phyloP scores from a whole-genome alignment of 1,140 invertebrate species.

The Penaeus indicus region DNA sequence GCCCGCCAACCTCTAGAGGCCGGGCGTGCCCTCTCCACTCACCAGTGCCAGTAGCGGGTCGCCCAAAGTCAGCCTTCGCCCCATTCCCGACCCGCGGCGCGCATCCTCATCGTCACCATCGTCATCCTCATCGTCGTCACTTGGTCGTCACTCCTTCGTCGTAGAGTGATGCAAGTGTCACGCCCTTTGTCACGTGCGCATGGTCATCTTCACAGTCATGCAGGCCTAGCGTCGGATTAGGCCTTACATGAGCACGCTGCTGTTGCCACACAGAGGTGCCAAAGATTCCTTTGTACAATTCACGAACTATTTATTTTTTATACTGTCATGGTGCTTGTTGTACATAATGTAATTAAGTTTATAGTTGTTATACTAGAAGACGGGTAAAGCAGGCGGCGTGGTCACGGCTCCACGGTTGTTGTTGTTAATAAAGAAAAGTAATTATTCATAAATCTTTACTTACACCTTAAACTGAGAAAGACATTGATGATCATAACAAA shows the following conservation, averaged over 20 bases:
- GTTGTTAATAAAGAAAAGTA: conserved; percentile 37
- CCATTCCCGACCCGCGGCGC: conserved; percentile 16
- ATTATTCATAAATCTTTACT: background rate
- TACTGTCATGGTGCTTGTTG: conserved; percentile 48
- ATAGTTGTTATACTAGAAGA: conserved; percentile 48
- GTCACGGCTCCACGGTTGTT: background rate
- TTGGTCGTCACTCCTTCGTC: background rate
- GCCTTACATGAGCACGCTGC: conserved; percentile 37
- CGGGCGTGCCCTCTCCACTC: background rate
- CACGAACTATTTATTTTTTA: conserved; percentile 42
- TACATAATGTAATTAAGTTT: conserved; percentile 44
- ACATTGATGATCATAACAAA: too few relatives aligned
- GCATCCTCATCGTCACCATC: background rate
- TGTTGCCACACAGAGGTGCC: conserved; percentile 41
- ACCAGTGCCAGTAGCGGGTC: conserved; percentile 8
- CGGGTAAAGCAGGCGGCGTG: conserved; percentile 44
- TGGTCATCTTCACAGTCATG: conserved; percentile 18
- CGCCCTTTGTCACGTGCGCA: too few relatives aligned
- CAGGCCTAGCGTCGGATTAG: conserved; percentile 43
- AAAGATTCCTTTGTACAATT: conserved; percentile 40
- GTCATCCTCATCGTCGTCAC: conserved; percentile 6
- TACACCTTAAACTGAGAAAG: background rate
- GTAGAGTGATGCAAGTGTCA: background rate
- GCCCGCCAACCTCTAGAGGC: conserved; percentile 57
- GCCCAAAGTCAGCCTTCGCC: conserved; percentile 20